Evolutionary conservation across 2,888 invertebrate genomes (phyloP).

Genomic region (Saturnia pavonia): DNA sequence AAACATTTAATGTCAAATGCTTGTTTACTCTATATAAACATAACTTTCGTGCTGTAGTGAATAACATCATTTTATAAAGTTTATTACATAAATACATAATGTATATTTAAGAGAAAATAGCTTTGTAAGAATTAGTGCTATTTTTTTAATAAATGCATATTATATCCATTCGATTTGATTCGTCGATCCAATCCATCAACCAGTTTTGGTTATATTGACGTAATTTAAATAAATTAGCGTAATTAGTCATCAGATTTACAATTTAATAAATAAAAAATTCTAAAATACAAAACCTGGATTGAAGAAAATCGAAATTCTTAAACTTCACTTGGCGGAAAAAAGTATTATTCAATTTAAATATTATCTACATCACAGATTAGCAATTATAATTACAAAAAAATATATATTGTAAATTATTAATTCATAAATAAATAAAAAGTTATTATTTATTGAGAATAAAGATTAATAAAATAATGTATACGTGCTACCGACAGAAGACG

Average conservation of each 20-base stretch:
- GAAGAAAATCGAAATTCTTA: too few species aligned
- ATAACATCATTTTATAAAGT: background rate
- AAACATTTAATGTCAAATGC: background rate
- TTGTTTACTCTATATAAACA: background rate
- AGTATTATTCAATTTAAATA: background rate
- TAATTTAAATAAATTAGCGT: too few species aligned
- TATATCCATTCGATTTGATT: too few species aligned
- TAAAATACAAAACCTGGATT: too few species aligned
- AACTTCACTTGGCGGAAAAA: background rate
- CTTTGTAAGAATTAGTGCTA: background rate
- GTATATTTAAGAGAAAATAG: background rate
- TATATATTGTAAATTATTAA: too few species aligned
- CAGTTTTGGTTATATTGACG: too few species aligned
- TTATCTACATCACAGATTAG: background rate
- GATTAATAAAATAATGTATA: background rate
- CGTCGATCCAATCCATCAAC: too few species aligned
- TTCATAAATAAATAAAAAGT: too few species aligned
- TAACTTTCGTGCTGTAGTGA: background rate
- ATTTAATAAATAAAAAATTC: too few species aligned
- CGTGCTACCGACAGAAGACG: constrained; percentile 30
- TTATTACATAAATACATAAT: background rate
- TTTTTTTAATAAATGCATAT: too few species aligned
- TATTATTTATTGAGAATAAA: too few species aligned
- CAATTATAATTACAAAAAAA: background rate
- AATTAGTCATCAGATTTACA: too few species aligned